phyloP scores from a whole-genome alignment of 2,888 invertebrate genomes.

The Rhamnusium bicolor region DNA sequence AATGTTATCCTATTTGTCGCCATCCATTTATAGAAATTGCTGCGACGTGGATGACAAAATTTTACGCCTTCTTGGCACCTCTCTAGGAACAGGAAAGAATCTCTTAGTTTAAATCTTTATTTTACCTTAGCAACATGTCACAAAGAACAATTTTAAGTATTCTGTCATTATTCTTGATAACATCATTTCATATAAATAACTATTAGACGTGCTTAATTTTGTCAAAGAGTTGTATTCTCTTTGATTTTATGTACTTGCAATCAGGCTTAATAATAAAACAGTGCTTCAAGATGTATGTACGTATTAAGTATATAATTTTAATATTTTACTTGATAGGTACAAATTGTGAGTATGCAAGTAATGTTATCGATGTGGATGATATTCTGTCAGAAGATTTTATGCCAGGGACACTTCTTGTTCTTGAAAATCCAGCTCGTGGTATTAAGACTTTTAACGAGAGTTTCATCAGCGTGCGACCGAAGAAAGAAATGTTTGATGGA shows the following conservation, averaged over 20 bases:
- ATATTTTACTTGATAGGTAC: not conserved
- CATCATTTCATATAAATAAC: not conserved
- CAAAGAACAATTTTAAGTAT: not conserved
- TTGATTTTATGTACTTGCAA: not conserved
- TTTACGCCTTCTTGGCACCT: conserved; percentile 43
- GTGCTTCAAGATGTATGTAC: not conserved
- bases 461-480: not conserved
- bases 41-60: conserved; percentile 44
- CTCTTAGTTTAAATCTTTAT: conserved; percentile 18
- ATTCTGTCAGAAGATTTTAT: conserved; percentile 81
- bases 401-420: conserved; percentile 78
- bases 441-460: conserved; percentile 44
- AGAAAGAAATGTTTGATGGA: conserved; percentile 69
- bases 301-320: not conserved
- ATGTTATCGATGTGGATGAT: conserved; percentile 75
- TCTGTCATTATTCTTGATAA: not conserved
- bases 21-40: conserved; percentile 44
- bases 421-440: conserved; percentile 66
- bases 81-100: conserved; percentile 17
- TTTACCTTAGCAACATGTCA: conserved; percentile 2
- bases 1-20: conserved; percentile 53
- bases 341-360: conserved; percentile 29
- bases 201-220: too few relatives aligned
- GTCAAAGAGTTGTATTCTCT: not conserved
- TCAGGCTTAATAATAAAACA: not conserved